Evolutionary conservation across 2,113 vertebrate species (phyloP), one percentile per base, ranked within the genome.

Genomic region (Hippolais icterina): DNA sequence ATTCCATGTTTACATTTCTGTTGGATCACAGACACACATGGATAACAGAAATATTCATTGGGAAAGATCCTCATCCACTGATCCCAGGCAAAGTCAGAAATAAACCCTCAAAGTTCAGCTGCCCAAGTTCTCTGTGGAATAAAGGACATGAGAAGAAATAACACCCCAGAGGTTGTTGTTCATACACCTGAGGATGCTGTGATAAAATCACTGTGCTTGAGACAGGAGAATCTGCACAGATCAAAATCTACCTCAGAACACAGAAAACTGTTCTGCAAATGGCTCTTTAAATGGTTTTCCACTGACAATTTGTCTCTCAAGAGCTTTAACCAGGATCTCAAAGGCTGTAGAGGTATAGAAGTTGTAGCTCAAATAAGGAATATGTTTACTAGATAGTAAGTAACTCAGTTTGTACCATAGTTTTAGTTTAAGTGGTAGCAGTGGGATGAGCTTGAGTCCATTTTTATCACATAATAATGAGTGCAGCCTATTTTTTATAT

Each of bases 1-100:
- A 4, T 10, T 33, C 75, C 53, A 37, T 4, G 16, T 22, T 66
- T 49, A 2, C 31, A 16, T 21, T 46, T 39, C 42, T 59, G 3
- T 5, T 2, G 11, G 21, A 7, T 18, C 86, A 53, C 41, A 60
- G 60, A 18, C 37, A 56, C 41, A 18, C 0, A 0, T 37, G 41
- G 56, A 15, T 41, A 24, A 33, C 28, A 63, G 3, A 39, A 57
- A 92, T 19, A 56, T 12, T 39, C 20, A 25, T 1, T 47, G 86
- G 49, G 64, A 64, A n/a, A 70, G 21, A 56, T 70, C 65, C 78
- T 6, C 1, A 3, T 6, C 35, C 41, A 22, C 64, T 6, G 1
- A 3, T 9, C 39, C 49, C 33, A 25, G 2, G 9, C 27, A 15
- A n/a, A 35, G 7, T 12, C 53, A 42, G 60, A 77, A 82, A 50